Base-by-base conservation (phyloP, 1,140 invertebrate genomes). In the Conus betulinus region DNA sequence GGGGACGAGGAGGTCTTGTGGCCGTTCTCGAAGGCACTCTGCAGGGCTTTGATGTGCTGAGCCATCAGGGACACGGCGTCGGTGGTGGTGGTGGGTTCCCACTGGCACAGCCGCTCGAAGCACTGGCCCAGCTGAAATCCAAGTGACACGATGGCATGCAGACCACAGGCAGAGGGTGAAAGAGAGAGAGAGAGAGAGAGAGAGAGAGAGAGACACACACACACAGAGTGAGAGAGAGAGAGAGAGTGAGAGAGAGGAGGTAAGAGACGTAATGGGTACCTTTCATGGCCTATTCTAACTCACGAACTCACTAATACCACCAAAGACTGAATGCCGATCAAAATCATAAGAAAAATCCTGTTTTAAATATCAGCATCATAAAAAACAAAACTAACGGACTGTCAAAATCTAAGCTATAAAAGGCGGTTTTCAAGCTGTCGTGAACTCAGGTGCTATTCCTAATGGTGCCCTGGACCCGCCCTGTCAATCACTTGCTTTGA, bases 81-180 rank as follows among this genome's bases (percentile, higher is more conserved):
- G 15, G 52, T 51, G 52, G 51, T 52, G 13, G 51, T 53, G 0
- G 84, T 10, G 11, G 11, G 51, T 5, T 53, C 71, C 85, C 85
- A 87, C 52, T 60, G 39, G 17, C 85, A 87, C 85, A 87, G 85
- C 1, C 11, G 71, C 71, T 79, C 85, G 17, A 87, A 57, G 74
- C 85, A 87, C 15, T 25, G 51, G 10, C 51, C 71, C 53, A 87
- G 15, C 85, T 87, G 67, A 13, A 25, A 6, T n/a, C 55, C 20
- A 71, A 1, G 60, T 51, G 8, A 39, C 27, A 79, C 10, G 1
- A 39, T 79, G 78, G 7, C 27, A 51, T 11, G 8, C 13, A 85
- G 67, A n/a, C 5, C 55, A 63, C 60, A 11, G 51, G n/a, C 20
- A 60, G 8, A 60, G 4, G 60, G 67, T 23, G 8, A 20, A 20